Percentiles rank a stretch among this genome's conserved stretches.
These are phyloP conservation scores for Scolanthus callimorphus DNA, from an alignment of 92 coral and sea anemone species.

Conservation along the genomic window DNA sequence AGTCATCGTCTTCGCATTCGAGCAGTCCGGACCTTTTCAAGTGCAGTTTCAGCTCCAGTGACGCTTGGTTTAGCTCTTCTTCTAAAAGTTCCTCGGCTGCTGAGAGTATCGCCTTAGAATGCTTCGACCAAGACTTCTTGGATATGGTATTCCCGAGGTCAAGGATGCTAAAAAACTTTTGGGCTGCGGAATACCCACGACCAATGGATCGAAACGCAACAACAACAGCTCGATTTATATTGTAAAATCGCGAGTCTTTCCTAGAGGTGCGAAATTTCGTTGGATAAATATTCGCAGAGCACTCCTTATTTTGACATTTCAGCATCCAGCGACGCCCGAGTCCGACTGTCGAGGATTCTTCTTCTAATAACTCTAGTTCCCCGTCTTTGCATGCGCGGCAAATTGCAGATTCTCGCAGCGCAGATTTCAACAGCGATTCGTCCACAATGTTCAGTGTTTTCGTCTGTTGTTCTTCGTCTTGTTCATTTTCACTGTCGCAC, in stretches of 20 bases:
- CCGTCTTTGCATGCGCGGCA: slow-evolving; percentile 24
- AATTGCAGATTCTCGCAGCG: slow-evolving; percentile 18
- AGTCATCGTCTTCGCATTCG: slow-evolving; percentile 25
- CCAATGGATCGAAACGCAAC: slow-evolving; percentile 41
- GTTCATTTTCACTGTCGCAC: not conserved
- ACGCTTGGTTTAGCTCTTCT: slow-evolving; percentile 13
- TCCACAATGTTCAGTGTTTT: slow-evolving; percentile 10
- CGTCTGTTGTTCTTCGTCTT: no score
- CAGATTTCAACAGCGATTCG: slow-evolving; percentile 10
- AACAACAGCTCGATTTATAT: slow-evolving; percentile 39
- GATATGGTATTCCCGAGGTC: slow-evolving; percentile 23
- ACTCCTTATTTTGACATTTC: slow-evolving; percentile 17
- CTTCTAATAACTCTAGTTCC: slow-evolving; percentile 21
- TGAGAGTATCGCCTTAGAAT: slow-evolving; percentile 12
- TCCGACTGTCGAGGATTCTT: slow-evolving; percentile 10
- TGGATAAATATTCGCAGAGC: slow-evolving; percentile 11
- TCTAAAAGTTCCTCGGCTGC: slow-evolving; percentile 16
- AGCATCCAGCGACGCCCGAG: slow-evolving; percentile 25
- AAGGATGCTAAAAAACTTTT: slow-evolving; percentile 40
- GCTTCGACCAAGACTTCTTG: slow-evolving; percentile 25
- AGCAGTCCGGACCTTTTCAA: slow-evolving; percentile 10
- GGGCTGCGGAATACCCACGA: slow-evolving; percentile 38
- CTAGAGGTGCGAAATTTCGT: slow-evolving; percentile 42
- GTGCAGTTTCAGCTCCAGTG: slow-evolving; percentile 18
- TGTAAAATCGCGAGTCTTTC: slow-evolving; percentile 24